Conservation (phyloP, 2,888 invertebrate species). For the Bibio marci region DNA sequence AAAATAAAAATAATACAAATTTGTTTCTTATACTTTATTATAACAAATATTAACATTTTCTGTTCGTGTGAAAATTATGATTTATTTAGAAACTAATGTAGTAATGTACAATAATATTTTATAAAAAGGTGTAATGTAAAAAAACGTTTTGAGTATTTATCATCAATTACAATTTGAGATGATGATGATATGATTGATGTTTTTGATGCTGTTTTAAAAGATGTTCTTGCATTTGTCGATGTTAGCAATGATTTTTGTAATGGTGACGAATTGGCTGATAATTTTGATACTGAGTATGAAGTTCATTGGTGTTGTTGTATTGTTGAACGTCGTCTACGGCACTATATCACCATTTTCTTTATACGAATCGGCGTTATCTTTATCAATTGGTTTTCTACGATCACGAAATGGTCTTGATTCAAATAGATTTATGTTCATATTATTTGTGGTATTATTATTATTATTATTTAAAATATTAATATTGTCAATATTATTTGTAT, state of each 20-base stretch:
- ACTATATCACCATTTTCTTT: not conserved
- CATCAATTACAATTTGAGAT: not conserved
- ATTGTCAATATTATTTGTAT: no score
- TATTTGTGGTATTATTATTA: no score
- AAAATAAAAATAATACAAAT: no score
- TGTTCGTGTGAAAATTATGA: no score
- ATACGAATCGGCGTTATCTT: conserved; percentile 29
- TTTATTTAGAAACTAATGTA: no score
- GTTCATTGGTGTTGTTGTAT: not conserved
- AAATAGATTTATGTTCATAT: no score
- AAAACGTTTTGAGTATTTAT: not conserved
- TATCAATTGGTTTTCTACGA: conserved; percentile 43
- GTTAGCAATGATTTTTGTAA: not conserved
- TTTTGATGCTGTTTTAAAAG: not conserved
- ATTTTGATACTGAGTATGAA: not conserved
- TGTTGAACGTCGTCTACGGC: not conserved
- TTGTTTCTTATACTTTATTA: no score
- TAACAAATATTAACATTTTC: no score
- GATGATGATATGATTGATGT: not conserved
- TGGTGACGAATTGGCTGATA: not conserved
- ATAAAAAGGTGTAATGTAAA: conserved; percentile 14
- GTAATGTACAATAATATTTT: no score
- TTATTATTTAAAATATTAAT: no score
- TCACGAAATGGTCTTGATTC: conserved; percentile 39
- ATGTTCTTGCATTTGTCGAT: not conserved